Percentiles rank a stretch among this genome's conserved stretches.
Evolutionary conservation across 1,140 invertebrate species (phyloP).

Genomic region (Homalodisca vitripennis): DNA sequence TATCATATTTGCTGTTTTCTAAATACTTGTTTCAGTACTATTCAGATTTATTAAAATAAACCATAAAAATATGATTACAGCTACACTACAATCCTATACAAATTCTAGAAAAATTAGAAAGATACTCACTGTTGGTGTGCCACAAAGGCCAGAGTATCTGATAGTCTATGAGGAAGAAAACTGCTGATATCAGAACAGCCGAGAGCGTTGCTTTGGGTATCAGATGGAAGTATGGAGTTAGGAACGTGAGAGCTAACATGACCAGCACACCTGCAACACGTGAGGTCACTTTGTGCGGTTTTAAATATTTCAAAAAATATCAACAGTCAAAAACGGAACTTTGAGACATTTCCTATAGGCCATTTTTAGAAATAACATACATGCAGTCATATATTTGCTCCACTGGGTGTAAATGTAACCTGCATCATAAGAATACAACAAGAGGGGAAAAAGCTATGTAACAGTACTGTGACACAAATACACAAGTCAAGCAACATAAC

Average conservation of each 20-base stretch:
- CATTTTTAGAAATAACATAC: too few species aligned
- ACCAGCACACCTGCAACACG: slow-evolving; percentile 57
- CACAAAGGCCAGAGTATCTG: slow-evolving; percentile 60
- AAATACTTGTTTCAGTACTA: not conserved
- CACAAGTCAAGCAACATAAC: too few species aligned
- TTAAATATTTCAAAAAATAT: too few species aligned
- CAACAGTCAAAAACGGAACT: too few species aligned
- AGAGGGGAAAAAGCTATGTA: too few species aligned
- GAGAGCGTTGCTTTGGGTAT: slow-evolving; percentile 66
- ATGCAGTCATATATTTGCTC: too few species aligned
- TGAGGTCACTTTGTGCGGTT: too few species aligned
- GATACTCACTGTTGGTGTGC: slow-evolving; percentile 57
- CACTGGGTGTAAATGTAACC: too few species aligned
- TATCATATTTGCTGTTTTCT: not conserved
- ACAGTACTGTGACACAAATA: too few species aligned
- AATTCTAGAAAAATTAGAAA: not conserved
- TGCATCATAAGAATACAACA: too few species aligned
- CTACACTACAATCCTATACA: not conserved
- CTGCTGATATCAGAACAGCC: slow-evolving; percentile 67
- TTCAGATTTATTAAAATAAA: not conserved
- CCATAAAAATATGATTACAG: not conserved
- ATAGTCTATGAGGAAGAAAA: slow-evolving; percentile 66
- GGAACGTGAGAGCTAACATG: slow-evolving; percentile 58
- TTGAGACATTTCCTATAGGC: too few species aligned
- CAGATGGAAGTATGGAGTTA: slow-evolving; percentile 68